phyloP scores from a whole-genome alignment of 2,113 vertebrate species.

The Panurus biarmicus region DNA sequence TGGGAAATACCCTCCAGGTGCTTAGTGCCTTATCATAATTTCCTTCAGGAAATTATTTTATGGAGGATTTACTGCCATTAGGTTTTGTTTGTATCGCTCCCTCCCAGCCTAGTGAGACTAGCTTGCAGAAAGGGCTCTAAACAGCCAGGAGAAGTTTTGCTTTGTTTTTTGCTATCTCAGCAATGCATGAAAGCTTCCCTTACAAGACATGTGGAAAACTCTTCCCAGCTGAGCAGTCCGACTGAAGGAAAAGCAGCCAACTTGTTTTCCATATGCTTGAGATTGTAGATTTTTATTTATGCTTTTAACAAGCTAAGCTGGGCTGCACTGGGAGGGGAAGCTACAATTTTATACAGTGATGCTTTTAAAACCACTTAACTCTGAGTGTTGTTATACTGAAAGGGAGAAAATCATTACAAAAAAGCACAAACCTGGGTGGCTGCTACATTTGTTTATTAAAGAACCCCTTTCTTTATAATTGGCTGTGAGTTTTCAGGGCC shows the following conservation, averaged over 20 bases:
- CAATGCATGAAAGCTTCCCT: background rate
- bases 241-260: background rate
- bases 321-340: conserved; percentile 1
- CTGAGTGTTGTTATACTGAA: conserved; percentile 24
- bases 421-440: background rate
- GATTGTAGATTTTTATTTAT: conserved; percentile 47
- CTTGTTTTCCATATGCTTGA: background rate
- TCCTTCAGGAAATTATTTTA: background rate
- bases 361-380: conserved; percentile 55
- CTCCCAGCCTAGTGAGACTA: background rate
- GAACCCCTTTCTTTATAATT: conserved; percentile 25
- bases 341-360: conserved; percentile 57
- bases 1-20: background rate
- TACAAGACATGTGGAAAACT: background rate
- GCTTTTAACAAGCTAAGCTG: conserved; percentile 26
- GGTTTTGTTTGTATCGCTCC: background rate
- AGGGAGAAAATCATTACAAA: conserved; percentile 25
- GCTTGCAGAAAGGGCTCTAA: background rate
- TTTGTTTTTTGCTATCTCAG: conserved; percentile 27
- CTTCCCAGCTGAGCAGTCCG: background rate
- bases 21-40: no score
- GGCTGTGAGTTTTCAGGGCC: conserved; percentile 1
- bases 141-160: background rate
- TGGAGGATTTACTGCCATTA: background rate
- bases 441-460: conserved; percentile 40